Conservation (phyloP, 2,888 invertebrate genomes). For the Psylliodes chrysocephalus region DNA sequence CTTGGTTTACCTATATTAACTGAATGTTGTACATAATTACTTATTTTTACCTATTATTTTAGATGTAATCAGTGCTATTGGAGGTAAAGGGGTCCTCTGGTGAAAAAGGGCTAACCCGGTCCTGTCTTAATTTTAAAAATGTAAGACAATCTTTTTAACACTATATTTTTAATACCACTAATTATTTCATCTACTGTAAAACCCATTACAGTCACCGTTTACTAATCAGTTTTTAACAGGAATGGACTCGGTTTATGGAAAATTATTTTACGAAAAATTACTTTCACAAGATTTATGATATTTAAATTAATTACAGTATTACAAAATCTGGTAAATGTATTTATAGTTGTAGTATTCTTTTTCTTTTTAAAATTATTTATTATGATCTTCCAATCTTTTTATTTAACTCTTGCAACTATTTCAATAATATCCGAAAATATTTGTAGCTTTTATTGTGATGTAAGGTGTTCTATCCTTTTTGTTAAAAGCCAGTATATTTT, state of each 20-base stretch:
- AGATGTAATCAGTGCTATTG: slow-evolving; percentile 90
- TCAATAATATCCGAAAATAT: too few species aligned
- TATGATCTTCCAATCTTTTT: too few species aligned
- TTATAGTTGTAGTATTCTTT: too few species aligned
- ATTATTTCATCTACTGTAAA: slow-evolving; percentile 39
- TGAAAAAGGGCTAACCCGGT: slow-evolving; percentile 64
- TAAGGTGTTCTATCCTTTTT: too few species aligned
- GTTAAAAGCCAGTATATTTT: too few species aligned
- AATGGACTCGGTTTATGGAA: background rate
- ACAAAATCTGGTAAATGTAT: too few species aligned
- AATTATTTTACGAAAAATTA: too few species aligned
- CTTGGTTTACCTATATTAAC: slow-evolving; percentile 28
- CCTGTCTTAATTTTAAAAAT: slow-evolving; percentile 61
- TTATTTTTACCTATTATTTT: slow-evolving; percentile 66
- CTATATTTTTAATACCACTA: slow-evolving; percentile 51
- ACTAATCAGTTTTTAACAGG: slow-evolving; percentile 5
- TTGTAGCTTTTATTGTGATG: too few species aligned
- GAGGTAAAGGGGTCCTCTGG: slow-evolving; percentile 73
- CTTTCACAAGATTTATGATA: too few species aligned
- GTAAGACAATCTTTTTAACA: slow-evolving; percentile 60
- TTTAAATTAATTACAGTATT: too few species aligned
- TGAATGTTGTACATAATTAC: slow-evolving; percentile 45
- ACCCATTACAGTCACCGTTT: slow-evolving; percentile 25
- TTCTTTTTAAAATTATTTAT: too few species aligned
- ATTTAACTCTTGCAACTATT: too few species aligned